Base-by-base conservation (phyloP, 2,113 vertebrate species). In the Sardina pilchardus region DNA sequence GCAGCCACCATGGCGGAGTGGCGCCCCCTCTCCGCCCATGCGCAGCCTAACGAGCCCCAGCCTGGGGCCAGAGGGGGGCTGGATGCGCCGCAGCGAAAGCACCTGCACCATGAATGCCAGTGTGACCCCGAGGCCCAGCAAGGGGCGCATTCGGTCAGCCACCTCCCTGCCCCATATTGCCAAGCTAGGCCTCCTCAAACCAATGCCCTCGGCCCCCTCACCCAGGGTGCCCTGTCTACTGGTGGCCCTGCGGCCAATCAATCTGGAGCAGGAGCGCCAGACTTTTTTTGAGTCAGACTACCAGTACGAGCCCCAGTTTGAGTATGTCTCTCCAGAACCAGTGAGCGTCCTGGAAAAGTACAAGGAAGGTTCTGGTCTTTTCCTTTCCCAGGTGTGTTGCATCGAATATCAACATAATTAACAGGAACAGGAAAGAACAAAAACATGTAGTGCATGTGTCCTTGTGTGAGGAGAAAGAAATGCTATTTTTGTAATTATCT, bases 231-330 rank as follows among this genome's bases (percentile, higher is more conserved):
- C 96, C 36, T 99, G 98, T 84, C 92, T 98, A 87, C 95, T 99
- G 1, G 96, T 98, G 6, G 97, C 98, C 30, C 94, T 99, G 53
- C 90, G 97, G 78, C 98, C 98, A 4, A 91, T 93, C 7, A 99
- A 99, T 90, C 90, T 99, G 90, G 96, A 98, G 82, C 89, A 92
- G 78, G 97, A 99, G 87, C 94, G 96, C 84, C 94, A 94, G 82
- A 91, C 91, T 0, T 99, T 99, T 94, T 98, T 99, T 92, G 95
- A 95, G 87, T 95, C 97, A 3, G 90, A 94, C 87, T 98, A 95
- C 87, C 93, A 95, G 75, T 97, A 98, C 80, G 96, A 99, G 83
- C 98, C 98, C 2, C 98, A 98, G 95, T 99, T 99, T 56, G 94
- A 97, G 87, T 99, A 99, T 81, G 86, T 93, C 0, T 95, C 97